Evolutionary conservation across 2,113 vertebrate genomes (phyloP), one percentile per base, ranked within the genome.

Genomic region (Apodemus sylvaticus): DNA sequence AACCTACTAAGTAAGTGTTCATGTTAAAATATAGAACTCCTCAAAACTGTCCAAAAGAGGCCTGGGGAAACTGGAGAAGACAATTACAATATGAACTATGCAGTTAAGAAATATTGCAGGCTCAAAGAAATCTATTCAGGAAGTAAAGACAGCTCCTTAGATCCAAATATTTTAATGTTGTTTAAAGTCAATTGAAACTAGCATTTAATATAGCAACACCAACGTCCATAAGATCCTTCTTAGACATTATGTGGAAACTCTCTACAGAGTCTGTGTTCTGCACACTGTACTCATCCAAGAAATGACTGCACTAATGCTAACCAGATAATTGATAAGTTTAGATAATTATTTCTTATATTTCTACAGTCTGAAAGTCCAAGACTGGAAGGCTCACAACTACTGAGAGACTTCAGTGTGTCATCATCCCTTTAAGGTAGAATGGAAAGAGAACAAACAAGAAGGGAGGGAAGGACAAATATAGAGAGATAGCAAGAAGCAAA

Each of bases 1-100:
- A 12, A 48, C 45, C 45, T 48, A n/a, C 58, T 42, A 48, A 76
- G 85, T 60, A 1, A n/a, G 29, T 90, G 93, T 94, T 58, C 55
- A 55, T 70, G 79, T 48, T 71, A 88, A 96, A 93, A 91, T 95
- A 86, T 0, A 9, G 53, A 94, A 83, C 51, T 70, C 5, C 70
- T 86, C 39, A 91, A 89, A 93, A 94, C 13, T 73, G 3, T 74
- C 94, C 36, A 73, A 51, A 77, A 88, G 48, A 91, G 1, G 70
- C 14, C 58, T 29, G 77, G 55, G 42, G 31, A 89, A 89, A 91
- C 34, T 45, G 7, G 58, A 53, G 42, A 29, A 42, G n/a, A 62
- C 58, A 83, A 42, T 31, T 17, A 7, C 11, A 62, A 26, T 81
- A 87, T 82, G 58, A 60, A 81, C 73, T 45, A 39, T 24, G 2